These are phyloP conservation scores for Oryzias curvinotus DNA, from an alignment of 2,113 vertebrate species.

Conservation along the genomic window DNA sequence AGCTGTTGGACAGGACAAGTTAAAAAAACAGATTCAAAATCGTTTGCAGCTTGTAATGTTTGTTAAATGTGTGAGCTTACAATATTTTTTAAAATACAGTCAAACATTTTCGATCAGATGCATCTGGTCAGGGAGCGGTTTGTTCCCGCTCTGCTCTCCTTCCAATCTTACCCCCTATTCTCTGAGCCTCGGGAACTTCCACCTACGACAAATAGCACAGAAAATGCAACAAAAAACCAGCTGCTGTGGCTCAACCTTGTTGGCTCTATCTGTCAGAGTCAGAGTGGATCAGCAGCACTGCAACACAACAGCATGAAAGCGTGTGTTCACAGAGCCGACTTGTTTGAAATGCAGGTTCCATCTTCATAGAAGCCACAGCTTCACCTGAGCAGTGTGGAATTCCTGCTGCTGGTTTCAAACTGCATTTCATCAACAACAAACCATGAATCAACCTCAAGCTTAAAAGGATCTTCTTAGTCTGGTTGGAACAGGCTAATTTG, in stretches of 20 bases:
- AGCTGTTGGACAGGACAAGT: too few relatives aligned
- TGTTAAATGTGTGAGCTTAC: too few relatives aligned
- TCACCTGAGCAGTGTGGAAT: constrained; percentile 6
- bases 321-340: constrained; percentile 1
- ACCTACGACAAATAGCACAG: constrained; percentile 12
- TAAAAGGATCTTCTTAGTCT: constrained; percentile 14
- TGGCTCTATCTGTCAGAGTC: constrained; percentile 18
- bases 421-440: constrained; percentile 2
- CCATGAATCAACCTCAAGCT: constrained; percentile 19
- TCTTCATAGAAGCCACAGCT: constrained; percentile 4
- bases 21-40: too few relatives aligned
- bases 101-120: too few relatives aligned
- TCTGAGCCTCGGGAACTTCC: background rate
- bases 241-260: constrained; percentile 18
- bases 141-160: background rate
- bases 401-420: constrained; percentile 2
- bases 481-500: constrained; percentile 9
- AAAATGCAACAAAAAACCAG: constrained; percentile 28
- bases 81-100: too few relatives aligned
- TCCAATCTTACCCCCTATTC: background rate
- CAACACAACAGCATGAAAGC: constrained; percentile 18
- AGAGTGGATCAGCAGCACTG: constrained; percentile 4
- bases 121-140: too few relatives aligned
- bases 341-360: constrained; percentile 2
- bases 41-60: too few relatives aligned